phyloP scores from a whole-genome alignment of 2,113 vertebrate species.

The Abramis brama region DNA sequence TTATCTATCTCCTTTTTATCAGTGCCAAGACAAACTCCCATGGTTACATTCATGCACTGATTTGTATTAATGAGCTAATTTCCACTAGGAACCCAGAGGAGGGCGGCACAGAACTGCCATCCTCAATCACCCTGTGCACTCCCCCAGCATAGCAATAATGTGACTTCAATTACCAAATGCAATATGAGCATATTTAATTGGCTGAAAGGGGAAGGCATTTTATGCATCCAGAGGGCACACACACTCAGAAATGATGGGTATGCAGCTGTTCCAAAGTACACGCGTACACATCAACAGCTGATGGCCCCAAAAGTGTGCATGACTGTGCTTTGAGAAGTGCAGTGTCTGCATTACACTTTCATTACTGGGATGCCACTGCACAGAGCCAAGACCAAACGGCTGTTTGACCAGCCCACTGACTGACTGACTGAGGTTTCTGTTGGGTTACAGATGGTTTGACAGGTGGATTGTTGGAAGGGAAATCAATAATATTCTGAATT shows the following conservation, averaged over 20 bases:
- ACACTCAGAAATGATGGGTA: slow-evolving; percentile 48
- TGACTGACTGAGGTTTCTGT: slow-evolving; percentile 20
- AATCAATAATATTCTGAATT: slow-evolving; percentile 12
- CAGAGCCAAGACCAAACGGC: not conserved
- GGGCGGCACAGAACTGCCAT: slow-evolving; percentile 48
- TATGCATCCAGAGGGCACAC: slow-evolving; percentile 51
- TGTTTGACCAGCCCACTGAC: not conserved
- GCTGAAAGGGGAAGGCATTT: slow-evolving; percentile 59
- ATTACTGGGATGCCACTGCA: slow-evolving; percentile 28
- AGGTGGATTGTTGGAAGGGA: slow-evolving; percentile 9
- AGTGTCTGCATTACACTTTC: slow-evolving; percentile 35
- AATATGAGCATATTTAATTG: slow-evolving; percentile 68
- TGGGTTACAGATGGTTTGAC: slow-evolving; percentile 32
- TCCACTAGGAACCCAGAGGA: slow-evolving; percentile 66
- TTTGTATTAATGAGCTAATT: slow-evolving; percentile 59
- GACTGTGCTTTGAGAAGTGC: slow-evolving; percentile 32
- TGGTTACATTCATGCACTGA: slow-evolving; percentile 26
- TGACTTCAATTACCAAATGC: slow-evolving; percentile 66
- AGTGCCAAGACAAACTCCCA: not conserved
- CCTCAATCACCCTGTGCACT: slow-evolving; percentile 59
- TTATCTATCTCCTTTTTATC: not conserved
- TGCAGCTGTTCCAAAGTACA: slow-evolving; percentile 66
- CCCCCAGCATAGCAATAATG: slow-evolving; percentile 58
- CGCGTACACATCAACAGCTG: slow-evolving; percentile 61
- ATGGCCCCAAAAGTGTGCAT: slow-evolving; percentile 46